These are phyloP conservation scores for Machaerirhynchus nigripectus DNA, from an alignment of 2,113 vertebrate species.

Conservation along the genomic window DNA sequence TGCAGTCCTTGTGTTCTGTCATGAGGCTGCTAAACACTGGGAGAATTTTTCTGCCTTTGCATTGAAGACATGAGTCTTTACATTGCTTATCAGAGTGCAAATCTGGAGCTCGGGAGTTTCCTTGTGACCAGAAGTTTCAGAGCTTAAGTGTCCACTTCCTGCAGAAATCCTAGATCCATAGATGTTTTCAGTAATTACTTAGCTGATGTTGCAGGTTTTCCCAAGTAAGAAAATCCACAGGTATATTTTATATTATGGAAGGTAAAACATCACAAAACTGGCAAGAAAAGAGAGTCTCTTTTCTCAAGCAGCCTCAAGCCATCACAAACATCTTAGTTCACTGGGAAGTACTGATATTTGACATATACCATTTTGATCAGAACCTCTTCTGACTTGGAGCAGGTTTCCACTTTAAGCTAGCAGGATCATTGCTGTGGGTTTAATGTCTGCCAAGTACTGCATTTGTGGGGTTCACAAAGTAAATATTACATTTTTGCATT, in stretches of 20 bases:
- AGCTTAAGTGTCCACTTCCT: not conserved
- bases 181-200: not conserved
- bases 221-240: not conserved
- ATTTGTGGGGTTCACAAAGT: not conserved
- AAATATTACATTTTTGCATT: not conserved
- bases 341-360: not conserved
- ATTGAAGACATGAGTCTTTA: not conserved
- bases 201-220: not conserved
- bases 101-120: not conserved
- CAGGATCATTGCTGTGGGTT: not conserved
- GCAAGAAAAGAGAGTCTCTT: not conserved
- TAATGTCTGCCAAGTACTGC: not conserved
- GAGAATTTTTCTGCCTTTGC: not conserved
- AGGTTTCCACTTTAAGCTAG: not conserved
- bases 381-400: not conserved
- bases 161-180: not conserved
- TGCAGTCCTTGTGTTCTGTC: not conserved
- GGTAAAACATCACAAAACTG: not conserved
- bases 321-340: not conserved
- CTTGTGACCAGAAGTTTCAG: not conserved
- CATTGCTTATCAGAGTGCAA: not conserved
- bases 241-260: not conserved
- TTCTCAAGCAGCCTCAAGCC: not conserved
- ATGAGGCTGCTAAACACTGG: not conserved
- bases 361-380: not conserved